phyloP scores from a whole-genome alignment of 1,140 invertebrate genomes.

The Teleogryllus occipitalis region DNA sequence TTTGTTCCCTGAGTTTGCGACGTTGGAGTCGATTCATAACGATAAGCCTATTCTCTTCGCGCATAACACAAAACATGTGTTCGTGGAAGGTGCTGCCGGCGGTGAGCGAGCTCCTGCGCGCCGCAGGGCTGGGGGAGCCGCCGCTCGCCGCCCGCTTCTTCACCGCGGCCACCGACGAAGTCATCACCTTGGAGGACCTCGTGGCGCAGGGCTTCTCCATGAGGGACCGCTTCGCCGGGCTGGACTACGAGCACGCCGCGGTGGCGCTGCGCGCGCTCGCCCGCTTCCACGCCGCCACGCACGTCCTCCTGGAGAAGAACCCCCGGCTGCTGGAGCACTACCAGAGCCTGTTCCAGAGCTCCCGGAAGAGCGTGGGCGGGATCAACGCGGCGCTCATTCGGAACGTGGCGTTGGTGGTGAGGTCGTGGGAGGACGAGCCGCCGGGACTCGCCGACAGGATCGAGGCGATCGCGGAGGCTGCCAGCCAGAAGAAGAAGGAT shows the following conservation, averaged over 20 bases:
- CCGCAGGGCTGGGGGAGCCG: too few species aligned
- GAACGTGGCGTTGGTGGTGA: neutral
- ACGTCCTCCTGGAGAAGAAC: neutral
- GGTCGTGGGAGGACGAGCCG: neutral
- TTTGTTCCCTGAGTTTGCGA: too few species aligned
- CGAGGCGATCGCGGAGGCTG: neutral
- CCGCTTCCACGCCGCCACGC: neutral
- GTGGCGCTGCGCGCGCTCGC: neutral
- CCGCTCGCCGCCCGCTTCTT: too few species aligned
- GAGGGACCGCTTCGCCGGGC: neutral
- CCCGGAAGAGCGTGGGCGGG: too few species aligned
- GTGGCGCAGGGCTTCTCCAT: neutral
- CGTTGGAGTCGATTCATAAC: too few species aligned
- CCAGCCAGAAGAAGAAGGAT: neutral
- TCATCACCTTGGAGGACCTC: neutral
- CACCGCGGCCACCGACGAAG: neutral
- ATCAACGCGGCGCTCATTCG: neutral
- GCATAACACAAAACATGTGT: too few species aligned
- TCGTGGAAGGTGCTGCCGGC: neutral
- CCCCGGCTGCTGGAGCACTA: neutral
- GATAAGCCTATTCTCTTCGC: too few species aligned
- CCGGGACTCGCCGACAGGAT: neutral
- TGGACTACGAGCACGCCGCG: neutral
- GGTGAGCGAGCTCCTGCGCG: neutral
- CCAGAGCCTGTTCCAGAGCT: neutral